phyloP scores from a whole-genome alignment of 2,888 invertebrate species.

The Cremastinae sp. region DNA sequence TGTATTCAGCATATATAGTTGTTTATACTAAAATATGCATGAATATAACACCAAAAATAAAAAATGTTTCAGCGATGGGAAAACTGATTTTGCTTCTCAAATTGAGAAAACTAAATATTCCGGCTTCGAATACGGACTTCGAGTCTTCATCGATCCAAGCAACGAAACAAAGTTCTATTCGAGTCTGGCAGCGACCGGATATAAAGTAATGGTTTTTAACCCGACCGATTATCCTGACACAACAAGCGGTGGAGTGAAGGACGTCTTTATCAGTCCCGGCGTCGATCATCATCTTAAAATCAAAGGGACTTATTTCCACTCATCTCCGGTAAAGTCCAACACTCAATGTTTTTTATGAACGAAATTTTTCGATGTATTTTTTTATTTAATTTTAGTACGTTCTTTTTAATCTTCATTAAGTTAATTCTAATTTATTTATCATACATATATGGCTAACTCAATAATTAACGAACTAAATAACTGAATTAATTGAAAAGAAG shows the following conservation, averaged over 20 bases:
- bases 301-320: conserved; percentile 66
- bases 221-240: conserved; percentile 84
- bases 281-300: conserved; percentile 71
- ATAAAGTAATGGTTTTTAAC: conserved; percentile 82
- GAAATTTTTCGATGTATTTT: too few species aligned
- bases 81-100: conserved; percentile 2
- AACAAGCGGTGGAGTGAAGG: conserved; percentile 82
- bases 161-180: conserved; percentile 82
- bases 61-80: conserved; percentile 17
- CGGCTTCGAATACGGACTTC: conserved; percentile 67
- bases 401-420: too few species aligned
- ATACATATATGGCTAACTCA: too few species aligned
- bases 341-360: neutral
- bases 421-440: too few species aligned
- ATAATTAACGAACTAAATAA: too few species aligned
- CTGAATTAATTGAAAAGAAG: too few species aligned
- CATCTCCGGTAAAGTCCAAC: conserved; percentile 56
- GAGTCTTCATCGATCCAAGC: conserved; percentile 69
- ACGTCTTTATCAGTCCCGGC: conserved; percentile 70
- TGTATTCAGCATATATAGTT: too few species aligned
- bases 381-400: too few species aligned
- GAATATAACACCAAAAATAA: neutral
- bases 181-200: conserved; percentile 81
- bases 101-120: conserved; percentile 37
- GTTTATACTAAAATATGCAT: neutral